Conservation (phyloP, 2,797 vertebrate genomes). For the Mionectes olivaceus region DNA sequence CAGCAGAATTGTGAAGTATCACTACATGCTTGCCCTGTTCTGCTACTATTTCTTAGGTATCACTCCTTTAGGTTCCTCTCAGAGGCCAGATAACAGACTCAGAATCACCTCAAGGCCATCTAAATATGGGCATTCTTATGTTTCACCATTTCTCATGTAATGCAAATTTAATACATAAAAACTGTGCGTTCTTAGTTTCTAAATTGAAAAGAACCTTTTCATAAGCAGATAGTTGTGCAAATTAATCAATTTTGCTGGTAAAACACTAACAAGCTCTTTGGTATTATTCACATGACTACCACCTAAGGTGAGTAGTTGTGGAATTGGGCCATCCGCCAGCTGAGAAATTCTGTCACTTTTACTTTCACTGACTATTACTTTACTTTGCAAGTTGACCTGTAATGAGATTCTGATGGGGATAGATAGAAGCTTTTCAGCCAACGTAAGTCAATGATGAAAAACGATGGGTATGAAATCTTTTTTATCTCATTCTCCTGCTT, state of each 20-base stretch:
- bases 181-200: neutral
- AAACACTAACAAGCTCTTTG: neutral
- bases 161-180: neutral
- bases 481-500: neutral
- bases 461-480: constrained; percentile 6
- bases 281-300: neutral
- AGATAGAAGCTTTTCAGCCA: constrained; percentile 43
- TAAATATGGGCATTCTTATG: neutral
- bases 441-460: constrained; percentile 56
- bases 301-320: constrained; percentile 27
- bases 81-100: neutral
- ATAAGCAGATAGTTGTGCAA: neutral
- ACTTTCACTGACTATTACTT: constrained; percentile 31
- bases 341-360: constrained; percentile 42
- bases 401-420: constrained; percentile 63
- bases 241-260: neutral
- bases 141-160: neutral
- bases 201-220: neutral
- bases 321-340: constrained; percentile 27
- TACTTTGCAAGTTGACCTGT: constrained; percentile 56
- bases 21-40: neutral
- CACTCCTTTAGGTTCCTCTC: neutral
- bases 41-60: neutral
- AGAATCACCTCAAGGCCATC: neutral
- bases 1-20: neutral